A percentile compares a stretch with the other conserved stretches of the same genome.
Conservation (phyloP, 2,888 invertebrate species). For the Ochropacha duplaris region DNA sequence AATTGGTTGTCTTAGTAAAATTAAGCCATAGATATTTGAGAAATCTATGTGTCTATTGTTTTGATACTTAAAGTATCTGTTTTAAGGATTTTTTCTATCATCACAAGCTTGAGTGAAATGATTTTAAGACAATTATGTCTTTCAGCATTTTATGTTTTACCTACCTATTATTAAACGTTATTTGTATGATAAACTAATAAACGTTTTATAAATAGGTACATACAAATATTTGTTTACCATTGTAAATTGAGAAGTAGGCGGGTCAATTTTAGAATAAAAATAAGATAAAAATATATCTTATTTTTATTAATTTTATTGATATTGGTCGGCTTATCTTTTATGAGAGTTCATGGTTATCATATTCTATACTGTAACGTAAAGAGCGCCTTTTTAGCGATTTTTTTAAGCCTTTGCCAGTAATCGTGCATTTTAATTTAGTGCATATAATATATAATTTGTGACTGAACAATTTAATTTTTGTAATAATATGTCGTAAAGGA, state of each 20-base stretch:
- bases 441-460: constrained; percentile 55
- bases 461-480: constrained; percentile 44
- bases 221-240: neutral
- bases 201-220: neutral
- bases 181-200: neutral
- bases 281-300: too few relatives aligned
- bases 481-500: constrained; percentile 15
- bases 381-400: constrained; percentile 26
- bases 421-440: constrained; percentile 70
- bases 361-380: neutral
- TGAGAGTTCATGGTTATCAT: neutral
- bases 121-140: constrained; percentile 25
- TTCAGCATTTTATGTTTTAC: constrained; percentile 29
- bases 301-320: neutral
- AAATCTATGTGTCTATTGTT: constrained; percentile 4
- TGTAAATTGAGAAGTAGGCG: neutral
- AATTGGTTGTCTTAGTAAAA: constrained; percentile 39
- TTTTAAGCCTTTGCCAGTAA: constrained; percentile 66
- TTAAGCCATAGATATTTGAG: constrained; percentile 18
- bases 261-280: neutral
- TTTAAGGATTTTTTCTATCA: constrained; percentile 22
- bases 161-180: too few relatives aligned
- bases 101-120: constrained; percentile 29
- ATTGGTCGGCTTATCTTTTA: neutral
- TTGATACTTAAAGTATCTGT: constrained; percentile 2